Base-by-base conservation (phyloP, 2,797 vertebrate genomes). In the Oreortyx pictus region DNA sequence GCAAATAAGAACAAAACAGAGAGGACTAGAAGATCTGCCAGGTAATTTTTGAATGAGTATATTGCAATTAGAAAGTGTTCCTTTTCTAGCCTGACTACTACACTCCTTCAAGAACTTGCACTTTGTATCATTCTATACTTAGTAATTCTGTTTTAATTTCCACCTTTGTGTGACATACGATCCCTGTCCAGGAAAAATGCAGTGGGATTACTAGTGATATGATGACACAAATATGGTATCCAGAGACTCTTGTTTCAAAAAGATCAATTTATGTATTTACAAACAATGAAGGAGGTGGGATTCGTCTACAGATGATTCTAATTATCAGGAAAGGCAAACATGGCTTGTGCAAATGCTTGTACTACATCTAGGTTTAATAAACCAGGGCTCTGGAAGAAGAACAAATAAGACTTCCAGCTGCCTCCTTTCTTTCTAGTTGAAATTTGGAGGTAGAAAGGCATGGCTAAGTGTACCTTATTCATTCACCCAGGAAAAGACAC, bases 401-500 rank as follows among this genome's bases (percentile, higher is more conserved):
- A 87, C 82, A 76, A 46, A 41, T 62, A 72, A 84, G 62, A 89
- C 64, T 88, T 82, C 65, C 84, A 89, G 78, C 86, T 91, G 71
- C 35, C 41, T 92, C 6, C 24, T 93, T 95, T 91, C 56, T 93
- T 66, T 78, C 35, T n/a, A 24, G 66, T 54, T 78, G 86, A 64
- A 92, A 78, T 65, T 83, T 94, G 59, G 78, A 87, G 62, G 66
- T 89, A 82, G 17, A 62, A 82, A 83, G 89, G 59, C 59, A 37
- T 59, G 82, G 74, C 73, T 84, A 54, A 92, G 92, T 79, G 81
- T 81, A 82, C 74, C 87, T 95, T 86, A 72, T 13, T 57, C 89
- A 93, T 60, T 94, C 84, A 93, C 83, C 91, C 90, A 82, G 85
- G 88, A 95, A 93, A 95, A 92, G 75, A 29, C 80, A 85, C 80